Conservation (phyloP, 2,113 vertebrate genomes). For the Circaetus gallicus region DNA sequence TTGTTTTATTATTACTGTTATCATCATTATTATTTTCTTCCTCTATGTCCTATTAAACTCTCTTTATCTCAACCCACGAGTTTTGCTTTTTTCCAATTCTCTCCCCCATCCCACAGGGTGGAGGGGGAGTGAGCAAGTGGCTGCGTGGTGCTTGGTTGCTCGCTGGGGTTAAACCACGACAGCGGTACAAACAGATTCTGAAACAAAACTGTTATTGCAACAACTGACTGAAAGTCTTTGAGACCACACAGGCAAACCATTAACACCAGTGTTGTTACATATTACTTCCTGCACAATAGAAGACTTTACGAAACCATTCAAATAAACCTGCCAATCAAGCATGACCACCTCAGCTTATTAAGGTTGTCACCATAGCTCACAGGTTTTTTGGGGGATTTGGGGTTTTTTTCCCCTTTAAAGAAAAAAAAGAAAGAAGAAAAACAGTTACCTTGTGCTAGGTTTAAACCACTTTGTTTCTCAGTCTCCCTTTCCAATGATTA, state of each 20-base stretch:
- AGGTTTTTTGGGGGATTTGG: fast-evolving
- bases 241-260: neutral
- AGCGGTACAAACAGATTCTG: neutral
- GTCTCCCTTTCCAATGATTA: neutral
- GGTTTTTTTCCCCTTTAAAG: neutral
- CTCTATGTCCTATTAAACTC: too few relatives aligned
- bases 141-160: too few relatives aligned
- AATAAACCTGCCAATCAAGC: neutral
- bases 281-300: neutral
- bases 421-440: neutral
- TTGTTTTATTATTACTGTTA: too few relatives aligned
- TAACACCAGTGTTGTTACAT: neutral
- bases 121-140: too few relatives aligned
- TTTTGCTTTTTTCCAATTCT: too few relatives aligned
- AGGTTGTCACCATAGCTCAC: neutral
- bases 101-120: too few relatives aligned
- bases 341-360: neutral
- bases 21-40: too few relatives aligned
- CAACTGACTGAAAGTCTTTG: neutral
- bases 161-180: too few relatives aligned
- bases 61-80: too few relatives aligned
- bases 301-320: neutral
- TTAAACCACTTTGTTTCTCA: neutral
- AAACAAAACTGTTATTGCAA: neutral
- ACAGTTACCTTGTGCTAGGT: neutral